phyloP scores from a whole-genome alignment of 2,797 vertebrate species.

The Delichon dasypus region DNA sequence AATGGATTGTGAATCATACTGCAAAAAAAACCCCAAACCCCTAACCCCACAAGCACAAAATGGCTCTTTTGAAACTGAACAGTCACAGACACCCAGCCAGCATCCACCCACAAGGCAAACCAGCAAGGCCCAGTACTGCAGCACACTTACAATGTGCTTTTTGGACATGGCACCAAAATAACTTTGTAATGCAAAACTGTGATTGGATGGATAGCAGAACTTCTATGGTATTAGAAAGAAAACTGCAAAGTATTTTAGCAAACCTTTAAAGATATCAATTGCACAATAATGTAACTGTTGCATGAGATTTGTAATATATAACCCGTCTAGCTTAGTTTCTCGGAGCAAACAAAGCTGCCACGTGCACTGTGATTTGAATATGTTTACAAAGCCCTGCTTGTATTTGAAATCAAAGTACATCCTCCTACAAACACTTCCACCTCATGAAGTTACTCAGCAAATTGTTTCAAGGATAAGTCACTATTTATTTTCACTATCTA shows the following conservation, averaged over 20 bases:
- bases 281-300: neutral
- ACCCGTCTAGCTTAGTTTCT: neutral
- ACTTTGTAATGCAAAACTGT: neutral
- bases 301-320: neutral
- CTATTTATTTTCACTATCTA: neutral
- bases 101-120: neutral
- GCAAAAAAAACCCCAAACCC: neutral
- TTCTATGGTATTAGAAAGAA: neutral
- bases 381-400: neutral
- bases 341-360: neutral
- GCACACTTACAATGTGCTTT: neutral
- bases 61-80: neutral
- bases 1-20: neutral
- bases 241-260: neutral
- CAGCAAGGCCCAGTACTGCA: neutral
- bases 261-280: neutral
- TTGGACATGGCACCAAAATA: neutral
- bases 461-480: neutral
- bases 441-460: neutral
- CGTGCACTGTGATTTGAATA: neutral
- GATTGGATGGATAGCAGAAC: neutral
- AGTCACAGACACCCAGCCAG: neutral
- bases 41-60: neutral
- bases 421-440: neutral
- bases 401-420: conserved; percentile 8